A percentile compares a stretch with the other conserved stretches of the same genome.
Conservation (phyloP, 2,113 vertebrate species). For the Strix uralensis region DNA sequence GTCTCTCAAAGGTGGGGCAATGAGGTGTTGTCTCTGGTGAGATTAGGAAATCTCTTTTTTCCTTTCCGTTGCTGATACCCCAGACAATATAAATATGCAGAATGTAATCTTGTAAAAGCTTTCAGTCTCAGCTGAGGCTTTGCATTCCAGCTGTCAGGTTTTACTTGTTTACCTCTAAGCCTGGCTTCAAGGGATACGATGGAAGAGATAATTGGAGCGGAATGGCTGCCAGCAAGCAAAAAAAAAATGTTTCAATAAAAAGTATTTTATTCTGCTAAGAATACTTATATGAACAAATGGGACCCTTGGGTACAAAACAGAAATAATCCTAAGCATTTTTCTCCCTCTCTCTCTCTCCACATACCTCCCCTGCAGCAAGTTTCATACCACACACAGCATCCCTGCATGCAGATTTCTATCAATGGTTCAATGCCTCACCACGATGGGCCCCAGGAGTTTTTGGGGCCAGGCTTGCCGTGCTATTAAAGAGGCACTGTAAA, state of each 20-base stretch:
- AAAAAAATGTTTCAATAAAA: constrained; percentile 37
- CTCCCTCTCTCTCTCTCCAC: neutral
- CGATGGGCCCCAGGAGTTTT: neutral
- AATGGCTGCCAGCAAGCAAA: neutral
- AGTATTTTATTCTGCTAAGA: constrained; percentile 11
- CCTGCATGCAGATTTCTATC: rapidly evolving
- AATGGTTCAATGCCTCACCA: rapidly evolving
- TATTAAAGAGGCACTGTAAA: neutral
- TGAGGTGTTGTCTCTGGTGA: neutral
- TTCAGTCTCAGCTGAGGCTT: constrained; percentile 22
- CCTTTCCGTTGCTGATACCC: neutral
- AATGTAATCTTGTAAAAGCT: constrained; percentile 9
- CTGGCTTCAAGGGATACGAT: neutral
- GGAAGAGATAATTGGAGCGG: constrained; percentile 8
- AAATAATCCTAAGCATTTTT: constrained; percentile 17
- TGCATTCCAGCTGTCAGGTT: constrained; percentile 56
- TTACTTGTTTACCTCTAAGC: constrained; percentile 58
- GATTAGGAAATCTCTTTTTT: constrained; percentile 21
- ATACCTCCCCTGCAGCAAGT: neutral
- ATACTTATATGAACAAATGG: constrained; percentile 39
- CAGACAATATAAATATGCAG: neutral
- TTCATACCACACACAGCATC: neutral
- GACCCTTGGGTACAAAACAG: constrained; percentile 6
- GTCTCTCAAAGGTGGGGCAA: neutral
- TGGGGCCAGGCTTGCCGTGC: neutral